phyloP scores from a whole-genome alignment of 2,888 invertebrate species.

The Platypus cylindrus region DNA sequence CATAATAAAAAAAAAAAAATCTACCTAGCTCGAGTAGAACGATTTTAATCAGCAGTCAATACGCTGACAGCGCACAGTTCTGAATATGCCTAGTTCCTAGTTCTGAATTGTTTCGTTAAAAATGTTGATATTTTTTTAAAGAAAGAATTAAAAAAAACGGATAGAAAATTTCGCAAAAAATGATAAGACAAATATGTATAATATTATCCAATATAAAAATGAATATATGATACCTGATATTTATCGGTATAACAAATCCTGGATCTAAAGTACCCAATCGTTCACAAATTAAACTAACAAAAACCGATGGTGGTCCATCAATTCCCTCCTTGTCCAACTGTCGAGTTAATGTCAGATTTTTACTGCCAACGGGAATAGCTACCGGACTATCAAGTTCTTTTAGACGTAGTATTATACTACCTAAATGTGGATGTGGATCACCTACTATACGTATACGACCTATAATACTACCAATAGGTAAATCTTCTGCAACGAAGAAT shows the following conservation, averaged over 20 bases:
- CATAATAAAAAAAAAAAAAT: too few species aligned
- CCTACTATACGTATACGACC: slow-evolving; percentile 73
- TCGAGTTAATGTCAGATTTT: slow-evolving; percentile 66
- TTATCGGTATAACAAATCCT: slow-evolving; percentile 70
- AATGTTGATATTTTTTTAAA: too few species aligned
- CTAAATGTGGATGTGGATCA: slow-evolving; percentile 53
- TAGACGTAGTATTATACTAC: slow-evolving; percentile 66
- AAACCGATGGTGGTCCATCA: slow-evolving; percentile 71
- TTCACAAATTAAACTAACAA: slow-evolving; percentile 77
- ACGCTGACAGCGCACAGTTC: too few species aligned
- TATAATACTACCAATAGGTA: slow-evolving; percentile 64
- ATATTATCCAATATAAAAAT: too few species aligned
- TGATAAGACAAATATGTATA: too few species aligned
- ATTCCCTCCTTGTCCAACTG: slow-evolving; percentile 76
- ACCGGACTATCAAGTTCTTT: slow-evolving; percentile 73
- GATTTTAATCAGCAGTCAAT: too few species aligned
- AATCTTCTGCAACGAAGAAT: slow-evolving; percentile 80
- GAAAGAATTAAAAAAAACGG: too few species aligned
- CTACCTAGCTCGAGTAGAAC: too few species aligned
- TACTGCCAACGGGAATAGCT: slow-evolving; percentile 59
- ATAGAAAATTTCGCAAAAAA: too few species aligned
- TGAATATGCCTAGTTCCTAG: too few species aligned
- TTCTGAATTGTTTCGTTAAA: too few species aligned
- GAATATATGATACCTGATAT: slow-evolving; percentile 56
- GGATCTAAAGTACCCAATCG: slow-evolving; percentile 46